phyloP scores from a whole-genome alignment of 2,888 invertebrate genomes.

The Protodeltote pygarga region DNA sequence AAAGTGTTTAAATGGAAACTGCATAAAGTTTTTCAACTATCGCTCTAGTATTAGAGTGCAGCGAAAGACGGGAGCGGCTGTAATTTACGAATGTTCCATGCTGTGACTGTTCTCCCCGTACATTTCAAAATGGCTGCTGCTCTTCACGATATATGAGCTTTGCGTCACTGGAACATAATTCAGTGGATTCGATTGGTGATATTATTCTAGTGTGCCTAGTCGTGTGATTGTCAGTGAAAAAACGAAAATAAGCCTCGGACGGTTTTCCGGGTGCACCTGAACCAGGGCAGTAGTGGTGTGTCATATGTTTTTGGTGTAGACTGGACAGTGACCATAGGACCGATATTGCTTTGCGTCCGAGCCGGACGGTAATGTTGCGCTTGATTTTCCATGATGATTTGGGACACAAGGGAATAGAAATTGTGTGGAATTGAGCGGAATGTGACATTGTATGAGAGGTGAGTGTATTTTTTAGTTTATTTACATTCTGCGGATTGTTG shows the following conservation, averaged over 20 bases:
- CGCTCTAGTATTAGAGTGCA: conserved; percentile 63
- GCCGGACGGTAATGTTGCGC: conserved; percentile 83
- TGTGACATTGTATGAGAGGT: conserved; percentile 87
- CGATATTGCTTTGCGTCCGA: conserved; percentile 84
- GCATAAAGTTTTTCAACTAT: conserved; percentile 74
- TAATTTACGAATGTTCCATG: conserved; percentile 85
- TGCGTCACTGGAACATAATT: conserved; percentile 88
- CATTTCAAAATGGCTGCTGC: conserved; percentile 88
- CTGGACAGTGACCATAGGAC: conserved; percentile 85
- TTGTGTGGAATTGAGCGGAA: conserved; percentile 85
- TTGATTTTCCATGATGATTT: conserved; percentile 83
- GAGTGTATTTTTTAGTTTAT: conserved; percentile 78
- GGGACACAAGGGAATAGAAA: conserved; percentile 80
- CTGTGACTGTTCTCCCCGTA: conserved; percentile 87
- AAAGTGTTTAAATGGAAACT: conserved; percentile 80
- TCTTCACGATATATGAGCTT: conserved; percentile 87
- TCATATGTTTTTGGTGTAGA: conserved; percentile 85
- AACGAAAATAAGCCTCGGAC: conserved; percentile 69
- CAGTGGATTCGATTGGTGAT: conserved; percentile 78
- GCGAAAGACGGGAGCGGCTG: conserved; percentile 67
- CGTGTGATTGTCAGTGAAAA: conserved; percentile 76
- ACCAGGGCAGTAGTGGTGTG: conserved; percentile 79
- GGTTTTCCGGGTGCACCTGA: conserved; percentile 67
- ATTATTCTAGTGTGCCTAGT: conserved; percentile 75
- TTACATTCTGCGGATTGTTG: conserved; percentile 76